Evolutionary conservation across 2,797 vertebrate species (phyloP), one percentile per base, ranked within the genome.

Genomic region (Muscicapa comitata): DNA sequence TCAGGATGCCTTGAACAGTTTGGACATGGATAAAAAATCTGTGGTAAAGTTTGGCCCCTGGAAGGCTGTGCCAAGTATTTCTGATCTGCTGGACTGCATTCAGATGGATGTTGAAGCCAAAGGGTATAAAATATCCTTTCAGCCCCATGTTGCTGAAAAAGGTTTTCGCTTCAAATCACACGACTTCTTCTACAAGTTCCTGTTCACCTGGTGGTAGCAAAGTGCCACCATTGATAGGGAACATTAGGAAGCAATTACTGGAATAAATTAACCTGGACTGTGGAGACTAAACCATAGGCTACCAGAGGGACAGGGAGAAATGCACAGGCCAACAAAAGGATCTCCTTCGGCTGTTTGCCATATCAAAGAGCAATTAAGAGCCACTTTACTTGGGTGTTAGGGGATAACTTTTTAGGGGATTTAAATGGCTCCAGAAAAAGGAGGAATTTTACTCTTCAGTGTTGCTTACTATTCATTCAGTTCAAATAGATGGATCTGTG

Each of bases 31-130:
- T 20, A 99, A 98, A 94, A 98, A 98, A 54, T 99, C 99, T 0
- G 98, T 99, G 84, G 99, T 99, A 95, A 99, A 98, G 11, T 99
- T 99, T 8, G 99, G 99, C 5, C 99, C 99, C 7, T 99, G 99
- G 99, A 99, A 98, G 55, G 98, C 98, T 5, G 68, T 93, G 0
- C 98, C 98, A 0, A 87, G 92, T 10, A 97, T 97, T 24, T 28
- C 76, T 5, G 99, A 99, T 86, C 97, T 99, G 71, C 96, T 99
- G 95, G 98, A 99, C 95, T 99, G 99, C 62, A 98, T 99, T 47
- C 97, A 97, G 88, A 98, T 98, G 98, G 99, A 99, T 95, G 96
- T 99, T 2, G 97, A 98, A 93, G 97, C 92, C 31, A 98, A 97
- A 93, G 99, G 99, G n/a, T 99, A 99, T 94, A 97, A 90, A 29